Evolutionary conservation across 2,888 invertebrate species (phyloP).

Genomic region (Tipula confusa): DNA sequence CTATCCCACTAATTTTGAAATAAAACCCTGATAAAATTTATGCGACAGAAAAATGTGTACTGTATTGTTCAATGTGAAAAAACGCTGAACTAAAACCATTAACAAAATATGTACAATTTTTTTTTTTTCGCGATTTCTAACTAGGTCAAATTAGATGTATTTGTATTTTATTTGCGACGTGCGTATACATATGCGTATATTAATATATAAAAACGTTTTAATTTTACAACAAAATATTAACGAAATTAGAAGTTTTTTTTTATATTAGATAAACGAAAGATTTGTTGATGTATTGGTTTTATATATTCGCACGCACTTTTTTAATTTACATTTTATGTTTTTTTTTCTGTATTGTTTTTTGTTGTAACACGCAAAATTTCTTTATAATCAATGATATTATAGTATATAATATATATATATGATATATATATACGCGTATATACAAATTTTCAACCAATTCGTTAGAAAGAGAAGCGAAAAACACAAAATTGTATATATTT

Average conservation of each 20-base stretch:
- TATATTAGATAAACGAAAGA: not conserved
- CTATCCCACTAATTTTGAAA: not conserved
- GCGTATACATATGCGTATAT: not conserved
- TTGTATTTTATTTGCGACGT: conserved; percentile 32
- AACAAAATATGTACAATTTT: not conserved
- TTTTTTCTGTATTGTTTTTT: not conserved
- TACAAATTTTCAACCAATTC: not conserved
- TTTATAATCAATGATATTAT: conserved; percentile 26
- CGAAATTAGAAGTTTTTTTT: not conserved
- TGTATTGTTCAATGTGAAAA: not conserved
- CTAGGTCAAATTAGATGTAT: conserved; percentile 30
- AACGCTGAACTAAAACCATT: not conserved
- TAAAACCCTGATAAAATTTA: not conserved
- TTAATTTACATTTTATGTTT: not conserved
- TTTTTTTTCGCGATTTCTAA: conserved; percentile 27
- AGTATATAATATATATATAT: too few species aligned
- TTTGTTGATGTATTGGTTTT: not conserved
- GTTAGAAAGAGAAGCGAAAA: not conserved
- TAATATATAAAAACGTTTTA: not conserved
- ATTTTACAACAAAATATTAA: not conserved
- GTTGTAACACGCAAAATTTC: conserved; percentile 28
- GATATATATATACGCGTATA: too few species aligned
- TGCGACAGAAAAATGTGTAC: not conserved
- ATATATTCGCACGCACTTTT: conserved; percentile 29
- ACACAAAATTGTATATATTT: not conserved